These are phyloP conservation scores for Tachystola acroxantha DNA, from an alignment of 2,888 invertebrate species.

Conservation along the genomic window DNA sequence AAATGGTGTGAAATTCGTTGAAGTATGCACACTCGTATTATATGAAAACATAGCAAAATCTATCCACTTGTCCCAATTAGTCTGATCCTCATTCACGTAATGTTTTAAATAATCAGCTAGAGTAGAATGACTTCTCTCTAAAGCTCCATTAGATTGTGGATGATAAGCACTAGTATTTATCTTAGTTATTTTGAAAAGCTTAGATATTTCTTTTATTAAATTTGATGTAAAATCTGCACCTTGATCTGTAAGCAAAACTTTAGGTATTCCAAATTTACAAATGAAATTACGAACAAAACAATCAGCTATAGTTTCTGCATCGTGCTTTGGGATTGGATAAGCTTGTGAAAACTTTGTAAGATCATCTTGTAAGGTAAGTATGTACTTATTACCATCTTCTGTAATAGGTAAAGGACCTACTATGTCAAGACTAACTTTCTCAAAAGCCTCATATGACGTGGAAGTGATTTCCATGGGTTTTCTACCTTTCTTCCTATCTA, in stretches of 20 bases:
- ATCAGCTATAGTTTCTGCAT: slow-evolving; percentile 7
- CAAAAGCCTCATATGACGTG: neutral
- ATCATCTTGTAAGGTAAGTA: slow-evolving; percentile 3
- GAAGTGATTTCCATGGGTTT: neutral
- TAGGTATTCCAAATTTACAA: slow-evolving; percentile 14
- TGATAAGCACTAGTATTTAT: slow-evolving; percentile 16
- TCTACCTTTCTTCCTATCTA: slow-evolving; percentile 10
- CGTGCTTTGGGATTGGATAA: slow-evolving; percentile 10
- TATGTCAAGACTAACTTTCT: slow-evolving; percentile 26
- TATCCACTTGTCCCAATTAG: slow-evolving; percentile 14
- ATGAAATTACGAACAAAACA: slow-evolving; percentile 14
- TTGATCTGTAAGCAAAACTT: slow-evolving; percentile 13
- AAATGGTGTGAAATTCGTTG: slow-evolving; percentile 16
- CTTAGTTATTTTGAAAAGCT: slow-evolving; percentile 13
- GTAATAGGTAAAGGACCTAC: slow-evolving; percentile 14
- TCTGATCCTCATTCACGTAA: slow-evolving; percentile 10
- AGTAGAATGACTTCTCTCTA: slow-evolving; percentile 12
- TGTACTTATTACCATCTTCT: slow-evolving; percentile 6
- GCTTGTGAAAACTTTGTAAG: slow-evolving; percentile 11
- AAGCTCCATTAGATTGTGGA: slow-evolving; percentile 8
- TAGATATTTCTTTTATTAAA: slow-evolving; percentile 16
- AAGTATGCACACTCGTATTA: slow-evolving; percentile 17
- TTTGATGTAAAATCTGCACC: slow-evolving; percentile 14
- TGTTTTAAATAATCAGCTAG: slow-evolving; percentile 12
- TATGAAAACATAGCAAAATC: slow-evolving; percentile 17